Base-by-base conservation (phyloP, 1,140 invertebrate species). In the Euborellia annulipes region DNA sequence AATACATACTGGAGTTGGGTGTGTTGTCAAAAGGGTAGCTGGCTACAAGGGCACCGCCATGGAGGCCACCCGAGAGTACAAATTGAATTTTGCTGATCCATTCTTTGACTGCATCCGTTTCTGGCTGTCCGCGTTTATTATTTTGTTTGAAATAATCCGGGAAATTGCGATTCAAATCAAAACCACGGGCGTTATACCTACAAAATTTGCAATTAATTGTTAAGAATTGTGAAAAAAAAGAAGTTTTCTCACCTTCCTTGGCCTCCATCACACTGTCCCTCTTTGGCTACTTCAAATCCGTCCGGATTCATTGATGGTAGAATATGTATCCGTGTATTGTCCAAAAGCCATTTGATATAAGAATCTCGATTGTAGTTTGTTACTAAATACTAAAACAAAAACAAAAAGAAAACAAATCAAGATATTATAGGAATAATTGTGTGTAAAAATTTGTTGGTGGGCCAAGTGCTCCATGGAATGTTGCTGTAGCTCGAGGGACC, bases 11-110 rank as follows among this genome's bases (percentile, higher is more conserved):
- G 61, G 84, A 79, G 65, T 83, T 88, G 45, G 82, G 85, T 8
- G 85, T 90, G 57, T 90, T 91, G 61, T 93, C 88, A 60, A 85
- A 92, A 1, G 88, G 88, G 63, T 93, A 93, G 53, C 84, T 88
- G 36, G 89, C 86, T 22, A 92, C 89, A 41, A 94, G 68, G 2
- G 89, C 89, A 7, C 90, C 91, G 8, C 88, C 88, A 58, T 94
- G 89, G 22, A 96, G 65, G 55, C 85, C 89, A 41, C 87, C 85
- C 6, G 87, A 92, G 2, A 94, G 62, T 13, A 91, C 85, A 57
- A 95, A 94, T 63, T 89, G 85, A 49, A 87, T 89, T 62, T 87
- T 85, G 32, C 82, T 81, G 22, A 91, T 77, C 88, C 88, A 93
- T 55, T 88, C 79, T 64, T 95, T 94, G 2, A 98, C 85, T 1